Evolutionary conservation across 2,113 vertebrate genomes (phyloP).

Genomic region (Rhinolophus ferrumequinum): DNA sequence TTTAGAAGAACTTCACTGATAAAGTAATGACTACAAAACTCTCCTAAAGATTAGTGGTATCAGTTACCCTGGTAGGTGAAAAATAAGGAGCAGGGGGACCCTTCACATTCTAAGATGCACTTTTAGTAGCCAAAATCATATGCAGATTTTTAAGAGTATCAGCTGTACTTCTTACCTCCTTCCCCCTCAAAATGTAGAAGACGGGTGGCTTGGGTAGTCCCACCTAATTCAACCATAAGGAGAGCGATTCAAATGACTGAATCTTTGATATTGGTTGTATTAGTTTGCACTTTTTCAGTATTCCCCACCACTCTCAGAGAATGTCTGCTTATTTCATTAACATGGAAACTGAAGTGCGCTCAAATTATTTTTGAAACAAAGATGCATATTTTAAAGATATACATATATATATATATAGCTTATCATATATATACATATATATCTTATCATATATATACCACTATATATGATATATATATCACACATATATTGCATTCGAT

Average conservation of each 20-base stretch:
- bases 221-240: background rate
- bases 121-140: background rate
- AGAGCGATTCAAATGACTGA: background rate
- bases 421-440: too few species aligned
- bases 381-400: background rate
- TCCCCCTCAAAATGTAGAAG: background rate
- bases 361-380: slow-evolving; percentile 25
- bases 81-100: background rate
- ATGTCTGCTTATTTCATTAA: background rate
- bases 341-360: background rate
- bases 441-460: too few species aligned
- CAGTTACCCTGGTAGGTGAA: background rate
- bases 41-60: background rate
- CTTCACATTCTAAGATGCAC: background rate
- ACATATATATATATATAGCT: too few species aligned
- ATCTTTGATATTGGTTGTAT: background rate
- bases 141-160: background rate
- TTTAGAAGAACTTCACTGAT: slow-evolving; percentile 57
- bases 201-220: background rate
- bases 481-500: background rate
- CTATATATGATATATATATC: too few species aligned
- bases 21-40: slow-evolving; percentile 41
- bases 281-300: background rate
- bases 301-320: background rate
- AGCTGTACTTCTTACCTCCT: background rate